Evolutionary conservation across 2,888 invertebrate species (phyloP).

Genomic region (Pandemis cinnamomeana): DNA sequence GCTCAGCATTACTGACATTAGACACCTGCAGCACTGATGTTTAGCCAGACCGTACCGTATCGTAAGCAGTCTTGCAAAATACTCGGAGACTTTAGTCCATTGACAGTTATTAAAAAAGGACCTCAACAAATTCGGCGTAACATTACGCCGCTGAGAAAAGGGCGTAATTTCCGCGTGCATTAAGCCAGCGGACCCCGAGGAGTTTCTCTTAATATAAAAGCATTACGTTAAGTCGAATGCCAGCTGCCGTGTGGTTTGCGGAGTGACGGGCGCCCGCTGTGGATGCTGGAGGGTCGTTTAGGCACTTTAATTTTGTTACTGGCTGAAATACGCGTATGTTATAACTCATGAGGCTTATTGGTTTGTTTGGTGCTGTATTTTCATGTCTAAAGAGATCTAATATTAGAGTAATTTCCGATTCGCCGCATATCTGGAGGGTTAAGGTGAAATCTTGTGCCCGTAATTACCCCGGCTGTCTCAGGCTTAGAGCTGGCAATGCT

Average conservation of each 20-base stretch:
- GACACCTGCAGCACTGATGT: too few relatives aligned
- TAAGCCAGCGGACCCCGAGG: slow-evolving; percentile 26
- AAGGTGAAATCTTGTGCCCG: too few relatives aligned
- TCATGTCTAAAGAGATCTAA: too few relatives aligned
- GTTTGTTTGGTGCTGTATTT: too few relatives aligned
- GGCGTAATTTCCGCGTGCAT: slow-evolving; percentile 21
- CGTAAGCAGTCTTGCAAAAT: too few relatives aligned
- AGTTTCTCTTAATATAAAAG: slow-evolving; percentile 37
- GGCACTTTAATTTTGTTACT: not conserved
- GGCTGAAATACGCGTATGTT: not conserved
- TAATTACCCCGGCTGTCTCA: too few relatives aligned
- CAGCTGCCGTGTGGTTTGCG: slow-evolving; percentile 44
- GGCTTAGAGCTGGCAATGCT: too few relatives aligned
- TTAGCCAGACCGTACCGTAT: too few relatives aligned
- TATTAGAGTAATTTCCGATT: too few relatives aligned
- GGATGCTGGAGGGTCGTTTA: not conserved
- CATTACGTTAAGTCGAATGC: slow-evolving; percentile 32
- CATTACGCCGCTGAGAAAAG: not conserved
- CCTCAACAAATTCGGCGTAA: slow-evolving; percentile 24
- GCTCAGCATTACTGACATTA: too few relatives aligned
- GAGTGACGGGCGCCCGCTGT: slow-evolving; percentile 3
- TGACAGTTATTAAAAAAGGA: not conserved
- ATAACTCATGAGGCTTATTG: too few relatives aligned
- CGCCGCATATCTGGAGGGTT: too few relatives aligned
- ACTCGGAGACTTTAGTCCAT: not conserved